Percentiles rank a stretch among this genome's conserved stretches.
Evolutionary conservation across 2,797 vertebrate species (phyloP).

Genomic region (Onychomys leucogaster): DNA sequence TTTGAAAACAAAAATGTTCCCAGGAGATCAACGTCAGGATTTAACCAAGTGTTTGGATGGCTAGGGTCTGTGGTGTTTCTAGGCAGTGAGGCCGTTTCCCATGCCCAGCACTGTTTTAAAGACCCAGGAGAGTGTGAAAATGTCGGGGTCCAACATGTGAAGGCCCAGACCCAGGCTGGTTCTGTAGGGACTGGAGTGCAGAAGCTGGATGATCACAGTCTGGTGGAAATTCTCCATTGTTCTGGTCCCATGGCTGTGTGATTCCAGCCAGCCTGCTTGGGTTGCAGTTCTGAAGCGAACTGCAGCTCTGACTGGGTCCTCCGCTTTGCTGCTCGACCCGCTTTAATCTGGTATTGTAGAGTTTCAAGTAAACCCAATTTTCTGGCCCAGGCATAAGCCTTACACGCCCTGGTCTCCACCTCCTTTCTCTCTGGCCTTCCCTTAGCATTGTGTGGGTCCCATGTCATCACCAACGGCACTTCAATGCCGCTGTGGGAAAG

Average conservation of each 20-base stretch:
- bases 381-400: background rate
- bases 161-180: no score
- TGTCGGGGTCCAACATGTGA: no score
- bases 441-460: background rate
- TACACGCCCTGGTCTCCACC: background rate
- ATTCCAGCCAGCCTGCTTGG: background rate
- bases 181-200: accelerated
- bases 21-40: conserved; percentile 18
- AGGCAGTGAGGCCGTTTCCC: background rate
- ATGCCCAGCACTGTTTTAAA: background rate
- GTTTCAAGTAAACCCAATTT: background rate
- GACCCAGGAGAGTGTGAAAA: background rate
- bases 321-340: background rate
- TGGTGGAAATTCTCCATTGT: background rate
- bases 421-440: background rate
- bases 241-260: background rate
- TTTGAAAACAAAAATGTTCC: conserved; percentile 1
- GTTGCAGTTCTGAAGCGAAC: background rate
- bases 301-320: background rate
- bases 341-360: background rate
- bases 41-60: background rate
- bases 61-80: accelerated
- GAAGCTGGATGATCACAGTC: background rate
- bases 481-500: background rate
- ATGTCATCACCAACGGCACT: background rate